Evolutionary conservation across 2,888 invertebrate species (phyloP).

Genomic region (Hydrotaea diabolus): DNA sequence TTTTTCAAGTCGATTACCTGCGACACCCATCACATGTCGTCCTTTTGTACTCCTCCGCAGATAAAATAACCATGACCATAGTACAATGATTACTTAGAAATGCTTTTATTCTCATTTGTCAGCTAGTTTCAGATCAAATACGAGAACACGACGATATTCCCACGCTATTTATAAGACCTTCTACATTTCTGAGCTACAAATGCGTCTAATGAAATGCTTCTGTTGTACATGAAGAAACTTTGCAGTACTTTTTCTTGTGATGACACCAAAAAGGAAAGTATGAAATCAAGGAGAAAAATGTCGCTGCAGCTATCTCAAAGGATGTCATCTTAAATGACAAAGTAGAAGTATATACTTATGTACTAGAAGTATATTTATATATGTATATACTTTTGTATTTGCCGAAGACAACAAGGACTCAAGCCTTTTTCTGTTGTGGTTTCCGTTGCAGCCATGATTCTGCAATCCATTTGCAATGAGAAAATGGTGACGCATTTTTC

Average conservation of each 20-base stretch:
- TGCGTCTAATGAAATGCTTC: neutral
- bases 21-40: too few relatives aligned
- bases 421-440: constrained; percentile 31
- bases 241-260: neutral
- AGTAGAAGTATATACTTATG: neutral
- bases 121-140: too few relatives aligned
- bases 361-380: neutral
- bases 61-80: too few relatives aligned
- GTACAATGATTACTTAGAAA: too few relatives aligned
- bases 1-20: too few relatives aligned
- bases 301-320: constrained; percentile 36
- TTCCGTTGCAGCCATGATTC: neutral
- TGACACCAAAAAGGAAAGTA: neutral
- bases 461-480: neutral
- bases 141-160: too few relatives aligned
- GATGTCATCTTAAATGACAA: constrained; percentile 37
- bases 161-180: neutral
- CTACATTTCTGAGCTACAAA: neutral
- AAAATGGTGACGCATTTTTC: constrained; percentile 30
- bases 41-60: too few relatives aligned
- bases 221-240: neutral
- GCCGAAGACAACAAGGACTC: neutral
- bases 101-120: too few relatives aligned
- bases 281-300: constrained; percentile 27
- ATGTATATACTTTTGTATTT: neutral